Conservation (phyloP, 2,797 vertebrate genomes). For the Allobates femoralis region DNA sequence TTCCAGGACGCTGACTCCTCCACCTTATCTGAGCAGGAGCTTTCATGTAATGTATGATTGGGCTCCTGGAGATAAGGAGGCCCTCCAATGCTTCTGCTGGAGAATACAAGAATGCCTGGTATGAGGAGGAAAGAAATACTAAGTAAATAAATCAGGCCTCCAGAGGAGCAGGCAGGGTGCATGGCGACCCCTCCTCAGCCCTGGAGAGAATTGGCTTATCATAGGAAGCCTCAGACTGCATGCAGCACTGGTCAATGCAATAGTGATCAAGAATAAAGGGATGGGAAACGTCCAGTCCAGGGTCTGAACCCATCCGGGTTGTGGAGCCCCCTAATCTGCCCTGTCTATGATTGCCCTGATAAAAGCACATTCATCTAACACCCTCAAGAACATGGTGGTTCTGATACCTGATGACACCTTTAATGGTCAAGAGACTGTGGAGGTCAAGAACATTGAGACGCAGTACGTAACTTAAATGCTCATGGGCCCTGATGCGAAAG, state of each 20-base stretch:
- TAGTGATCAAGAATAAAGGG: conserved; percentile 4
- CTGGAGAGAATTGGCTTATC: conserved; percentile 13
- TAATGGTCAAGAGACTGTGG: too few species aligned
- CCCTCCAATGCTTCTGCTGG: conserved; percentile 16
- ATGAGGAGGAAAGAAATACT: conserved; percentile 24
- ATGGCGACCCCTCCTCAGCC: neutral
- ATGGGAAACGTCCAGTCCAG: neutral
- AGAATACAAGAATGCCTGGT: conserved; percentile 49
- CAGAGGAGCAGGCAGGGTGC: conserved; percentile 5
- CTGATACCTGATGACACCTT: too few species aligned
- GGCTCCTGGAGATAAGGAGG: conserved; percentile 49
- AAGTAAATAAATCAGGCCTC: conserved; percentile 43
- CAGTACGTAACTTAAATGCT: neutral
- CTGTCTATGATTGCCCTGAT: neutral
- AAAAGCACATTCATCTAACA: neutral
- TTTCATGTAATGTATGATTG: conserved; percentile 51
- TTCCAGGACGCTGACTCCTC: conserved; percentile 23
- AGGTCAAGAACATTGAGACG: too few species aligned
- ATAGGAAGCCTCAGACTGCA: conserved; percentile 6
- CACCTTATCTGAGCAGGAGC: neutral
- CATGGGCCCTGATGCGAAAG: too few species aligned
- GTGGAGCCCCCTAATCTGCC: neutral
- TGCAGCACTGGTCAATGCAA: neutral
- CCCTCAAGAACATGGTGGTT: neutral
- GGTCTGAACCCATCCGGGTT: neutral